Conservation (phyloP, 2,113 vertebrate genomes). For the Cyprinodon tularosa region DNA sequence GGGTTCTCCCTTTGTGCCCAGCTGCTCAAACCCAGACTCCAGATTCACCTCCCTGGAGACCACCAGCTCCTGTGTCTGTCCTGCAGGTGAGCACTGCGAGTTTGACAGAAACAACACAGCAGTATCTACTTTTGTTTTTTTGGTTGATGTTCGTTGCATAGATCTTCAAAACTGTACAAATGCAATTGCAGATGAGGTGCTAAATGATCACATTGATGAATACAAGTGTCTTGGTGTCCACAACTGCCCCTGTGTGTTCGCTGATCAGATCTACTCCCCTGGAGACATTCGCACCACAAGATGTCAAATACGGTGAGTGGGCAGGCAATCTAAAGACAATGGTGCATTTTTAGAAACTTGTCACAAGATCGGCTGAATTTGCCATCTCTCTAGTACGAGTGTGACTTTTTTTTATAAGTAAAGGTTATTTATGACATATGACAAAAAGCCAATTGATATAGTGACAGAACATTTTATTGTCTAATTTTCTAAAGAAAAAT, state of each 20-base stretch:
- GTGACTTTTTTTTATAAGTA: no score
- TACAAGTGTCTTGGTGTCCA: slow-evolving; percentile 44
- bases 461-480: no score
- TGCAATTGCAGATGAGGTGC: slow-evolving; percentile 57
- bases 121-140: neutral
- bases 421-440: no score
- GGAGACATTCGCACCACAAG: slow-evolving; percentile 51
- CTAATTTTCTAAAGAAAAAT: no score
- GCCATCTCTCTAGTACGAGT: no score
- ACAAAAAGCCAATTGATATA: no score
- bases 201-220: slow-evolving; percentile 56
- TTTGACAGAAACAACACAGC: neutral
- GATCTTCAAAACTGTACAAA: neutral
- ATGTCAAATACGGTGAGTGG: slow-evolving; percentile 74
- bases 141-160: neutral
- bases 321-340: neutral
- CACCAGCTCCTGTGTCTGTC: slow-evolving; percentile 69
- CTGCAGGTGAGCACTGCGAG: slow-evolving; percentile 43
- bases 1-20: slow-evolving; percentile 62
- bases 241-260: slow-evolving; percentile 68
- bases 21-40: slow-evolving; percentile 67
- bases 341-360: no score
- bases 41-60: slow-evolving; percentile 2
- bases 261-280: slow-evolving; percentile 37
- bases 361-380: no score